Base-by-base conservation (phyloP, 1,140 invertebrate genomes). In the Gerris buenoi region DNA sequence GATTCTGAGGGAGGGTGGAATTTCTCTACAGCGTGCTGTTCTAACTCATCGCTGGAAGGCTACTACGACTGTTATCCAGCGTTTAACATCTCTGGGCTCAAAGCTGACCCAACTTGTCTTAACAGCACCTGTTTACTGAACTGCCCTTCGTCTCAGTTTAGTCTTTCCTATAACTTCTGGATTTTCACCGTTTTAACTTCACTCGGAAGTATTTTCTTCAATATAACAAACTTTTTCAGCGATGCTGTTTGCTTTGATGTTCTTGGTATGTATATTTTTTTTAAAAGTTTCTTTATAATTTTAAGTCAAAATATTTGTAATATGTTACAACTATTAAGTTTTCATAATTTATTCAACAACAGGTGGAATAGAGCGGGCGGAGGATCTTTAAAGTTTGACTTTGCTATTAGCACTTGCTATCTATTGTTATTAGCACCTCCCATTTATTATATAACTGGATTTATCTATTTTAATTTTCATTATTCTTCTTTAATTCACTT, bases 211-310 rank as follows among this genome's bases (percentile, higher is more conserved):
- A 85, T 90, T 69, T 84, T 85, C 22, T 90, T 86, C 72, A 90
- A 90, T 74, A 86, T 90, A 0, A 80, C 81, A 23, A 90, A 89
- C 71, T 87, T 84, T 65, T 85, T 89, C 27, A 87, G 85, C 33
- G 89, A 90, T 77, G 87, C 88, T 25, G 85, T 90, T 64, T 90
- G 88, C 76, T 91, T 90, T 73, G 88, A 90, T 77, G 78, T 90
- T 57, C 81, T 91, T 58, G 88, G 88, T 85, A 79, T 81, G 75
- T 61, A 68, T n/a, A n/a, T n/a, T n/a, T n/a, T n/a, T n/a, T n/a
- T n/a, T n/a, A n/a, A n/a, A n/a, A n/a, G n/a, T n/a, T n/a, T n/a
- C n/a, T n/a, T n/a, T n/a, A n/a, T n/a, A n/a, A n/a, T n/a, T n/a
- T n/a, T n/a, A n/a, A n/a, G n/a, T n/a, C n/a, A n/a, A n/a, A n/a